phyloP scores from a whole-genome alignment of 2,888 invertebrate species.

The Acleris holmiana region DNA sequence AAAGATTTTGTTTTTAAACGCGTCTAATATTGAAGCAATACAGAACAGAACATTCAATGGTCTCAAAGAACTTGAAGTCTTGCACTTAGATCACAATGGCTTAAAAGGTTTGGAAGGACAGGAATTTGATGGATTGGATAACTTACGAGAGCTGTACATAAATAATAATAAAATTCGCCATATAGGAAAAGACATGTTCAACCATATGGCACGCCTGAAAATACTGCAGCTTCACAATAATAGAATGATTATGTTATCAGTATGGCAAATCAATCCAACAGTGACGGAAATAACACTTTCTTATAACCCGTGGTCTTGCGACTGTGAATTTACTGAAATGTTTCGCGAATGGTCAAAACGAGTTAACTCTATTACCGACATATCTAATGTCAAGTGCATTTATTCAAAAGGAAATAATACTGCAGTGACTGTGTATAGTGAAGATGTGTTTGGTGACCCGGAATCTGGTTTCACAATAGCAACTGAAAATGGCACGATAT shows the following conservation, averaged over 20 bases:
- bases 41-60: slow-evolving; percentile 94
- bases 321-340: slow-evolving; percentile 90
- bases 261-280: slow-evolving; percentile 88
- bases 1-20: slow-evolving; percentile 90
- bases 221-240: slow-evolving; percentile 89
- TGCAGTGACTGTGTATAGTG: slow-evolving; percentile 83
- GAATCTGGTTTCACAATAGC: slow-evolving; percentile 85
- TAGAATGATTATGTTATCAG: slow-evolving; percentile 86
- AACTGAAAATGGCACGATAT: slow-evolving; percentile 85
- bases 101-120: slow-evolving; percentile 88
- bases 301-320: slow-evolving; percentile 92
- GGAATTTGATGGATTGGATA: slow-evolving; percentile 91
- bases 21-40: slow-evolving; percentile 90
- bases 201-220: slow-evolving; percentile 86
- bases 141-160: slow-evolving; percentile 88
- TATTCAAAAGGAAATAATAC: slow-evolving; percentile 84
- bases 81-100: slow-evolving; percentile 90
- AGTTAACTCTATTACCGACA: slow-evolving; percentile 87
- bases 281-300: slow-evolving; percentile 87
- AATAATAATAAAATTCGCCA: slow-evolving; percentile 89
- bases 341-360: slow-evolving; percentile 90
- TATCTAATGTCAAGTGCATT: slow-evolving; percentile 87
- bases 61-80: slow-evolving; percentile 88
- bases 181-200: slow-evolving; percentile 90
- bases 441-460: slow-evolving; percentile 83